Base-by-base conservation (phyloP, 2,888 invertebrate genomes). In the Vanessa cardui region DNA sequence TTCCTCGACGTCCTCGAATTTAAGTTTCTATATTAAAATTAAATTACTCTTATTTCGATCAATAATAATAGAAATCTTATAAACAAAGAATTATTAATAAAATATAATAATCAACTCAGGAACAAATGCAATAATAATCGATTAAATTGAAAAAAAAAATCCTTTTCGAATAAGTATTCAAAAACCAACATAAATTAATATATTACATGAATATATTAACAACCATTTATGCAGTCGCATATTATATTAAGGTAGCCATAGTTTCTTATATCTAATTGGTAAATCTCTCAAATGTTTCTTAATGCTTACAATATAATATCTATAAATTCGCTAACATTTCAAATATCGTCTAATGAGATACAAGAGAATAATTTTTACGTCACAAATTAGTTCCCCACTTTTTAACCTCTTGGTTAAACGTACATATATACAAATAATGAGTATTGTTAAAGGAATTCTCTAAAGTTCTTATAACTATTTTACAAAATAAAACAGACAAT, bases 81-180 rank as follows among this genome's bases (percentile, higher is more conserved):
- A 78, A 87, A 85, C 83, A 81, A 87, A 77, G 85, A 85, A 85
- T 85, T 86, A 85, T 84, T 80, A 81, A 90, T 91, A 92, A 90
- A 91, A 90, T 90, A 89, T 91, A 91, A 87, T 84, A 88, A 86
- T 90, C 89, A 92, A 90, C 88, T 92, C 92, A 92, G 92, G 92
- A 92, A 92, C 92, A 92, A 92, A 92, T 92, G 92, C 92, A 92
- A 90, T 91, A 91, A 88, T 85, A 91, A 90, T 91, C 88, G 83
- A 89, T 90, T 86, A 86, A 88, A 88, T 88, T 87, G 83, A 84
- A 87, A 85, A 86, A 84, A 86, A 56, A 18, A 75, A 75, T 82
- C 80, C 72, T 83, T 89, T 89, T 88, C 81, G 80, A 85, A 88
- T 83, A 86, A 83, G 84, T 88, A 83, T 82, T 85, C 81, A 86